Conservation (phyloP, 2,888 invertebrate genomes). For the Phyllotreta striolata region DNA sequence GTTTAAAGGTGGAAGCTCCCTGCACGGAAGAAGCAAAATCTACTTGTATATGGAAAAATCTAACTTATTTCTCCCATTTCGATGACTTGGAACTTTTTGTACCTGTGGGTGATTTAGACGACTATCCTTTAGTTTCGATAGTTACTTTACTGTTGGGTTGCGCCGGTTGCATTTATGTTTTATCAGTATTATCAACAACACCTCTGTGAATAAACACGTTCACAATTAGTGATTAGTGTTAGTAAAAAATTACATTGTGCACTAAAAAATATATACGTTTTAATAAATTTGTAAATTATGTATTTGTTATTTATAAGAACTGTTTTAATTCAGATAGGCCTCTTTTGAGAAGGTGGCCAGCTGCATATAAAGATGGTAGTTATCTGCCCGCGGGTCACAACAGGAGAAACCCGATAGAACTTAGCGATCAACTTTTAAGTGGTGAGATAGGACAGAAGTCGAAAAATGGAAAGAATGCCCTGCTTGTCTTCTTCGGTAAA, state of each 20-base stretch:
- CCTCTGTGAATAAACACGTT: conserved; percentile 39
- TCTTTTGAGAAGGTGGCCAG: conserved; percentile 64
- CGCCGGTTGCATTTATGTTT: conserved; percentile 61
- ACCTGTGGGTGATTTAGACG: conserved; percentile 61
- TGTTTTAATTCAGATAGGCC: conserved; percentile 60
- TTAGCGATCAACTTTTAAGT: conserved; percentile 63
- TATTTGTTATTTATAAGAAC: not conserved
- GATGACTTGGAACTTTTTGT: conserved; percentile 58
- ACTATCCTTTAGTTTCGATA: conserved; percentile 60
- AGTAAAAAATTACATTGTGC: not conserved
- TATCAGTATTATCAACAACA: conserved; percentile 56
- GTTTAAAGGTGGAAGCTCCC: conserved; percentile 55
- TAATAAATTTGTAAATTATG: conserved; percentile 13
- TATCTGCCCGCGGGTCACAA: conserved; percentile 63
- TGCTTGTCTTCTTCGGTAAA: conserved; percentile 68
- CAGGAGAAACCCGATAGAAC: conserved; percentile 64
- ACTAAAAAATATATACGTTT: too few species aligned
- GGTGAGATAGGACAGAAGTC: conserved; percentile 60
- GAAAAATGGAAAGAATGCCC: conserved; percentile 64
- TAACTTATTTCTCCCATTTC: conserved; percentile 60
- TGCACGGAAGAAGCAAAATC: conserved; percentile 51
- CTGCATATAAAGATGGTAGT: conserved; percentile 67
- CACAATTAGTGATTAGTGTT: not conserved
- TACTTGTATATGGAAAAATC: conserved; percentile 58
- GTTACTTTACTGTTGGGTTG: conserved; percentile 60